phyloP scores from a whole-genome alignment of 2,888 invertebrate species.

The Carabus problematicus region DNA sequence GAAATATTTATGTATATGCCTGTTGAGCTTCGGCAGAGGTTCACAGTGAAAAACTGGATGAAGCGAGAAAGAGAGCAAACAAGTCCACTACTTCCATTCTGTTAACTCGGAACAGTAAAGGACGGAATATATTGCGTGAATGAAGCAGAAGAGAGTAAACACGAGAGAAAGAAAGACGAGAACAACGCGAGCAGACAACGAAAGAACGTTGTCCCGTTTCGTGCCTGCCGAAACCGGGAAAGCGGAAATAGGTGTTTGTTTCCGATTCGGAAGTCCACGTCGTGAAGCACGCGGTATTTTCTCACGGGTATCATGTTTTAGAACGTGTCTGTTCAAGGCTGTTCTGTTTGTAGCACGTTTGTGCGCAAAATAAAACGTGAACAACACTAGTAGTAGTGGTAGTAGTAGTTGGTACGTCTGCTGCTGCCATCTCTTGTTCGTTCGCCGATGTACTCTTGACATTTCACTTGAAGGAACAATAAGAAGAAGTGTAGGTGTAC shows the following conservation, averaged over 20 bases:
- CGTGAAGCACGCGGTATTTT: constrained; percentile 31
- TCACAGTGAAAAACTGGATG: neutral
- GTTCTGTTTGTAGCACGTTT: neutral
- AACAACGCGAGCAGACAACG: neutral
- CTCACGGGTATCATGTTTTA: constrained; percentile 36
- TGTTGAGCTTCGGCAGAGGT: constrained; percentile 18
- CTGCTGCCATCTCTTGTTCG: no score
- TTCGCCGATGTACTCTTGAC: no score
- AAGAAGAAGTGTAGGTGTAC: no score
- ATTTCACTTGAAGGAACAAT: no score
- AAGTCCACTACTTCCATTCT: constrained; percentile 7
- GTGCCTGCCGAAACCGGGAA: constrained; percentile 34
- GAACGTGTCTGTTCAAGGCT: constrained; percentile 11
- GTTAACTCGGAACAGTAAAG: neutral
- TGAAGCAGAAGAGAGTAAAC: neutral
- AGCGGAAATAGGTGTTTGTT: constrained; percentile 43
- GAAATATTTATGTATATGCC: constrained; percentile 42
- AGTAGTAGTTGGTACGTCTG: no score
- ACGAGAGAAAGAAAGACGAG: neutral
- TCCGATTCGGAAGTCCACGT: constrained; percentile 43
- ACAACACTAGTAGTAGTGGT: no score
- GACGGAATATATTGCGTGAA: neutral
- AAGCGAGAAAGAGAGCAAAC: constrained; percentile 9
- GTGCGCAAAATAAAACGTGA: constrained; percentile 9
- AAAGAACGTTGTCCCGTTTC: constrained; percentile 6